Evolutionary conservation across 2,113 vertebrate genomes (phyloP).

Genomic region (Dipodomys spectabilis): DNA sequence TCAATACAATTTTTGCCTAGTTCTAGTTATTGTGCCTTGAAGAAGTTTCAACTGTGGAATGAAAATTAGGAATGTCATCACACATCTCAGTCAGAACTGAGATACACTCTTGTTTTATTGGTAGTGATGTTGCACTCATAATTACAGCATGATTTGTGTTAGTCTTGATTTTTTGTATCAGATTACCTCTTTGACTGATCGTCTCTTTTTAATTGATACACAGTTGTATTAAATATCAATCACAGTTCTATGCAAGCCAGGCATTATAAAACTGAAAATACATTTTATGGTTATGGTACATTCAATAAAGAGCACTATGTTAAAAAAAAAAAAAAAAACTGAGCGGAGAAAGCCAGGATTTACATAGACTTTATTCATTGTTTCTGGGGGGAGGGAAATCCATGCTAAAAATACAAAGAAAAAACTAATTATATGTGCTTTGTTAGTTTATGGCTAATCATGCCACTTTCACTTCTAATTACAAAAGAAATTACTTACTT

Average conservation of each 20-base stretch:
- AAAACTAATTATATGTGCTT: neutral
- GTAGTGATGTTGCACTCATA: neutral
- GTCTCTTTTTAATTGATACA: neutral
- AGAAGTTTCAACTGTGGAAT: neutral
- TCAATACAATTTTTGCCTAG: neutral
- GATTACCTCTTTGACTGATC: constrained; percentile 30
- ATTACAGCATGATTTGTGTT: neutral
- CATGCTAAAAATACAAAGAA: constrained; percentile 2
- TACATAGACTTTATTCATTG: neutral
- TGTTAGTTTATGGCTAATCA: neutral
- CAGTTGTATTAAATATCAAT: neutral
- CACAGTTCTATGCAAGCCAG: neutral
- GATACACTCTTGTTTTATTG: neutral
- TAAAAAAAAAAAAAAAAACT: constrained; percentile 1
- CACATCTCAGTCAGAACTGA: neutral
- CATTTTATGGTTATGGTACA: constrained; percentile 2
- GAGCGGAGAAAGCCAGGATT: neutral
- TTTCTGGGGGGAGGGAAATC: neutral
- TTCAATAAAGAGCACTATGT: neutral
- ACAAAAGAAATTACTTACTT: constrained; percentile 11
- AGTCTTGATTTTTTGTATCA: constrained; percentile 24
- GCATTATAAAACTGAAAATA: neutral
- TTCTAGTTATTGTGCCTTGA: neutral
- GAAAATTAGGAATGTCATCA: neutral
- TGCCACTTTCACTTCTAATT: constrained; percentile 12